A percentile compares a stretch with the other conserved stretches of the same genome.
Evolutionary conservation across 2,888 invertebrate species (phyloP).

Genomic region (Neocrepidodera transversa): DNA sequence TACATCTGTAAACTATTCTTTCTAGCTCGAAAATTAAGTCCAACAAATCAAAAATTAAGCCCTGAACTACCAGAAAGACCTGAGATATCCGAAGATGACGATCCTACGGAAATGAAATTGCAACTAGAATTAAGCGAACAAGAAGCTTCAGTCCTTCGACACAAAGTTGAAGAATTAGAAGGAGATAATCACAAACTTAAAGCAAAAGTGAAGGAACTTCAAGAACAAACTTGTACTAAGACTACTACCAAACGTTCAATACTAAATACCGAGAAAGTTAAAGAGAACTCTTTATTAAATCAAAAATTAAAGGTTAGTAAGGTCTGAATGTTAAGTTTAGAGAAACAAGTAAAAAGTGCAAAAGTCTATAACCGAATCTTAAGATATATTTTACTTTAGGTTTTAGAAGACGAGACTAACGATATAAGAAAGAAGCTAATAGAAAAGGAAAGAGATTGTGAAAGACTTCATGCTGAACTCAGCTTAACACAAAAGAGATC

Average conservation of each 20-base stretch:
- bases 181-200: slow-evolving; percentile 77
- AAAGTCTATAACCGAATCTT: too few species aligned
- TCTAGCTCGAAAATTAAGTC: slow-evolving; percentile 73
- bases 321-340: background rate
- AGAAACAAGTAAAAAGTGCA: too few species aligned
- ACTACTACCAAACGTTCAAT: slow-evolving; percentile 49
- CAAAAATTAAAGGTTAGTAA: slow-evolving; percentile 70
- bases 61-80: slow-evolving; percentile 73
- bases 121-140: slow-evolving; percentile 89
- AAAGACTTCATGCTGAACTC: slow-evolving; percentile 76
- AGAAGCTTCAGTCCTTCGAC: slow-evolving; percentile 82
- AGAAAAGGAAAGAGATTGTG: slow-evolving; percentile 84
- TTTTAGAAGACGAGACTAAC: slow-evolving; percentile 75
- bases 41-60: slow-evolving; percentile 69
- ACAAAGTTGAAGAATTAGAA: slow-evolving; percentile 86
- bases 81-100: slow-evolving; percentile 79
- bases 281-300: slow-evolving; percentile 64
- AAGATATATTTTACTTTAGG: slow-evolving; percentile 63
- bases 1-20: slow-evolving; percentile 22
- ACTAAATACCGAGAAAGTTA: slow-evolving; percentile 54
- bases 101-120: slow-evolving; percentile 82
- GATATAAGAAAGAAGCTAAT: slow-evolving; percentile 77
- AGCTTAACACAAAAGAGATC: slow-evolving; percentile 67
- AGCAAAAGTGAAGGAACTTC: slow-evolving; percentile 78
- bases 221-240: slow-evolving; percentile 70